Evolutionary conservation across 2,888 invertebrate species (phyloP).

Genomic region (Actias luna): DNA sequence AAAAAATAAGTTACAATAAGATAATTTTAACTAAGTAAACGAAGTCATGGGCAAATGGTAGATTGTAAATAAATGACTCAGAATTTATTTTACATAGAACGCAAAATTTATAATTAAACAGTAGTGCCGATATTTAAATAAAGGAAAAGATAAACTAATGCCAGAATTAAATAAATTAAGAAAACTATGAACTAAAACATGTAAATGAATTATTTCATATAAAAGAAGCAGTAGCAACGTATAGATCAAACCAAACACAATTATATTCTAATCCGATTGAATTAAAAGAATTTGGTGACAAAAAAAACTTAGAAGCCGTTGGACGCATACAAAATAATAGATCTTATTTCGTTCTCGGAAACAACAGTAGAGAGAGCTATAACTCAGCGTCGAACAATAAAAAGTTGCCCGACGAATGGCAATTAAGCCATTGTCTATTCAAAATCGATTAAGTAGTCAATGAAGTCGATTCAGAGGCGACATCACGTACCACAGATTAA

Average conservation of each 20-base stretch:
- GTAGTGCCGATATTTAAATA: no score
- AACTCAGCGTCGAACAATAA: conserved; percentile 29
- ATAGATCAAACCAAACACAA: neutral
- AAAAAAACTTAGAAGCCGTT: neutral
- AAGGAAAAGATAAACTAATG: no score
- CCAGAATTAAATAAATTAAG: no score
- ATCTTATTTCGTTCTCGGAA: conserved; percentile 13
- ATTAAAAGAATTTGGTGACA: neutral
- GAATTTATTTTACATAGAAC: no score
- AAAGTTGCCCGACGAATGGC: conserved; percentile 31
- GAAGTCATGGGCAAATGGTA: no score
- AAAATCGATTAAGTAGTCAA: conserved; percentile 38
- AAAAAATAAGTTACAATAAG: no score
- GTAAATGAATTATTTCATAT: neutral
- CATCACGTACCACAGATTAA: conserved; percentile 33
- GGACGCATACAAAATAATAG: neutral
- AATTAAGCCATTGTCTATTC: conserved; percentile 31
- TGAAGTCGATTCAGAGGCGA: conserved; percentile 34
- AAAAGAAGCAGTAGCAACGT: neutral
- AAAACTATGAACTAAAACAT: neutral
- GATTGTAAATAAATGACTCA: no score
- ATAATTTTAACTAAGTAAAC: no score
- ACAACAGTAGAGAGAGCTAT: conserved; percentile 19
- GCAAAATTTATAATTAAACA: no score
- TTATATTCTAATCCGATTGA: neutral